phyloP scores from a whole-genome alignment of 2,113 vertebrate species.

The Brachirus orientalis region DNA sequence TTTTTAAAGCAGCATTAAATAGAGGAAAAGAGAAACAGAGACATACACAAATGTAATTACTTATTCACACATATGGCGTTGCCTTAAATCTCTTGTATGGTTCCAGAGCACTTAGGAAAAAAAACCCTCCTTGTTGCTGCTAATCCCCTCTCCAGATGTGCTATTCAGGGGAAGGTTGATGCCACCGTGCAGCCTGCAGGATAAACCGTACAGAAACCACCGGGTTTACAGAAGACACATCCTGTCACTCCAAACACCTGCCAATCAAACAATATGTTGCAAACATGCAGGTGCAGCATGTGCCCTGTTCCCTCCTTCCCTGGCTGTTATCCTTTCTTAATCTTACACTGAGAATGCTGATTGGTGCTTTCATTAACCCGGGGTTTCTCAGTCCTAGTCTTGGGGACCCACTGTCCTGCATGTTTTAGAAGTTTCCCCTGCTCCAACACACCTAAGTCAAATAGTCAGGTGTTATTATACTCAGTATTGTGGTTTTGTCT shows the following conservation, averaged over 20 bases:
- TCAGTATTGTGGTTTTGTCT: no score
- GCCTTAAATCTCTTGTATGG: not conserved
- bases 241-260: conserved; percentile 4
- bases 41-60: not conserved
- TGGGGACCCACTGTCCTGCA: no score
- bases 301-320: not conserved
- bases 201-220: conserved; percentile 24
- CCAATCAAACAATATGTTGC: not conserved
- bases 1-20: conserved; percentile 12
- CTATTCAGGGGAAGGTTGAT: conserved; percentile 4
- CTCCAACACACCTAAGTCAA: no score
- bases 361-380: not conserved
- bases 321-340: conserved; percentile 15
- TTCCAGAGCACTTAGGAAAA: conserved; percentile 6
- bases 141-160: conserved; percentile 52
- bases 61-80: not conserved
- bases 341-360: conserved; percentile 9
- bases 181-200: not conserved
- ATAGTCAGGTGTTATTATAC: no score
- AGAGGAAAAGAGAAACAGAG: conserved; percentile 2
- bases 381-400: no score
- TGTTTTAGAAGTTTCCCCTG: no score
- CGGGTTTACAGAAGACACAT: not conserved
- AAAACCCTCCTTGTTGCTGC: conserved; percentile 22
- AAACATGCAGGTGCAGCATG: not conserved